Percentiles rank a stretch among this genome's conserved stretches.
Conservation (phyloP, 2,797 vertebrate genomes). For the Fistularia commersonii region DNA sequence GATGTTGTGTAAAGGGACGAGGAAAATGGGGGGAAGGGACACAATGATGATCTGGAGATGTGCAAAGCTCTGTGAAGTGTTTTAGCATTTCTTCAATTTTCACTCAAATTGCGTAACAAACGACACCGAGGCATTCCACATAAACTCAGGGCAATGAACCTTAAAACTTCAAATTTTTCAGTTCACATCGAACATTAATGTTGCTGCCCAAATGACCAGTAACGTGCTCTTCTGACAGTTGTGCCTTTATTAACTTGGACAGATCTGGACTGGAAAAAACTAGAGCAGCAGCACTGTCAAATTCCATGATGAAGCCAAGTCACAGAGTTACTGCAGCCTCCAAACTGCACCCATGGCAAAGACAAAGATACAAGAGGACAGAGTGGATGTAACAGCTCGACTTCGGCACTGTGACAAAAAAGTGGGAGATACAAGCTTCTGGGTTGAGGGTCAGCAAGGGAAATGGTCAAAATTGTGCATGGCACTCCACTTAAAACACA, state of each 20-base stretch:
- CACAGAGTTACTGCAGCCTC: constrained; percentile 32
- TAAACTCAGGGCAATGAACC: constrained; percentile 52
- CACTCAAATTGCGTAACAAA: constrained; percentile 58
- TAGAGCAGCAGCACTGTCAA: constrained; percentile 46
- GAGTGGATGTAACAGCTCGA: constrained; percentile 32
- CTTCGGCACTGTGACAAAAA: constrained; percentile 18
- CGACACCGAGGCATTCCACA: constrained; percentile 31
- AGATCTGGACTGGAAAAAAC: constrained; percentile 61
- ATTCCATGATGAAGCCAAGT: constrained; percentile 35
- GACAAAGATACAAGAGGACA: constrained; percentile 50
- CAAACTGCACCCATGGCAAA: constrained; percentile 43
- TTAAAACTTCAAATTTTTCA: constrained; percentile 49
- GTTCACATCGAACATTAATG: constrained; percentile 36
- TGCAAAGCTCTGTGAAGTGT: constrained; percentile 17
- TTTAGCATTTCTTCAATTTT: constrained; percentile 32
- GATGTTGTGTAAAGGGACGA: constrained; percentile 39
- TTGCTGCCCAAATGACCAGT: constrained; percentile 53
- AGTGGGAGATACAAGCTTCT: background rate
- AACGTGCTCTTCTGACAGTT: constrained; percentile 59
- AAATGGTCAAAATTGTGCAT: background rate
- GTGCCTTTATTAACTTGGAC: constrained; percentile 57
- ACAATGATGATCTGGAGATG: constrained; percentile 10
- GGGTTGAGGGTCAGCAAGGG: constrained; percentile 8
- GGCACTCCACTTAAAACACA: too few relatives aligned
- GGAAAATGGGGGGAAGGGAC: constrained; percentile 1